phyloP scores from a whole-genome alignment of 2,888 invertebrate species.

The Drosophila pseudotalamancana region DNA sequence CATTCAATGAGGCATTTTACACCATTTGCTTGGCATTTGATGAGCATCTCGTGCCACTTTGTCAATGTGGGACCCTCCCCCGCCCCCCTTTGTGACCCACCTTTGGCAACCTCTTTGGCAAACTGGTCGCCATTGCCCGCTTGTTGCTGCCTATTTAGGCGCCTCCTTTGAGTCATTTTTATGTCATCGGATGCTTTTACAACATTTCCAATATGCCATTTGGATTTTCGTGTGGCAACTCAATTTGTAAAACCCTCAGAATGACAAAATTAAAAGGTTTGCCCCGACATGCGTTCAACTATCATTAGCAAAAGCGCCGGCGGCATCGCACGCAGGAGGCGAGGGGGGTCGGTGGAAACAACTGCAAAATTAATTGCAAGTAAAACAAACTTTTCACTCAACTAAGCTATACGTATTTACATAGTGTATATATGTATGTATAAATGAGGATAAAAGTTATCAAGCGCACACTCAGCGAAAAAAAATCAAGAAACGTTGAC shows the following conservation, averaged over 20 bases:
- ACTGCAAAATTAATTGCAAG: conserved; percentile 25
- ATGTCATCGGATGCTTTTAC: conserved; percentile 70
- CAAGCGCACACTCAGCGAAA: neutral
- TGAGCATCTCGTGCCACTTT: conserved; percentile 59
- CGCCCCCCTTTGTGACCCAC: neutral
- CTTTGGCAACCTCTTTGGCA: too few species aligned
- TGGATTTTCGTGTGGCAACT: conserved; percentile 46
- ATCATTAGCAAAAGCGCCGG: conserved; percentile 16
- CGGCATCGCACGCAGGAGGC: neutral
- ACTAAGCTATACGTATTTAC: neutral
- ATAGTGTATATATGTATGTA: neutral
- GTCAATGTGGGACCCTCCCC: conserved; percentile 27
- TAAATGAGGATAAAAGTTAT: neutral
- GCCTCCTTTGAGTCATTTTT: conserved; percentile 52
- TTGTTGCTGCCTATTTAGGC: conserved; percentile 63
- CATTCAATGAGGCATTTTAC: conserved; percentile 79
- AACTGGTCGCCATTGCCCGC: conserved; percentile 2
- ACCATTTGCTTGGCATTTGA: conserved; percentile 75
- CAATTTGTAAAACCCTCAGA: conserved; percentile 37
- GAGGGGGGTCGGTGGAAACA: neutral
- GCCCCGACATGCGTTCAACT: conserved; percentile 1
- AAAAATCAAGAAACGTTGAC: too few species aligned
- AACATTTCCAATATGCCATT: conserved; percentile 72
- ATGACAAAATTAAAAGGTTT: conserved; percentile 42
- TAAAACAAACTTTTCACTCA: conserved; percentile 6